Evolutionary conservation across 2,113 vertebrate genomes (phyloP).

Genomic region (Pelobates fuscus): DNA sequence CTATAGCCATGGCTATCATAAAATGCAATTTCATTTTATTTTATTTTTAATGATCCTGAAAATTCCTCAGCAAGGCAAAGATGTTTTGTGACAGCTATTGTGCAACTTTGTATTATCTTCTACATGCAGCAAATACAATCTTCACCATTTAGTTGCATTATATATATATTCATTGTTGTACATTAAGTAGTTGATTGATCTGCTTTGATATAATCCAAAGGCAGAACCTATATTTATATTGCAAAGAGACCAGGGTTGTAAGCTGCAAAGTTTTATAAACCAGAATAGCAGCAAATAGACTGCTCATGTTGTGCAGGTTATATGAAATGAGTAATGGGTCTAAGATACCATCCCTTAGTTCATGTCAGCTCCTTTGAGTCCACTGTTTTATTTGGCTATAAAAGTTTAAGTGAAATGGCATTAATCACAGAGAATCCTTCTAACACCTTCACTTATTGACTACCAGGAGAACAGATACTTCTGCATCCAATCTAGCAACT

Average conservation of each 20-base stretch:
- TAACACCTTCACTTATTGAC: conserved; percentile 45
- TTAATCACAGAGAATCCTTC: conserved; percentile 39
- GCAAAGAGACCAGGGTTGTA: background rate
- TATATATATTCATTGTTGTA: no score
- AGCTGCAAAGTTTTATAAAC: conserved; percentile 1
- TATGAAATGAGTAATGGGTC: conserved; percentile 28
- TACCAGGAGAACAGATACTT: conserved; percentile 41
- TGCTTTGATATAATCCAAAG: background rate
- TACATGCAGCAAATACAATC: no score
- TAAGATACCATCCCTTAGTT: conserved; percentile 20
- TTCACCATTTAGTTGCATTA: no score
- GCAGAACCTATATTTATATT: background rate
- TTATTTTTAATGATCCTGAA: background rate
- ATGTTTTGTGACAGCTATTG: no score
- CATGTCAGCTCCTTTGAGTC: conserved; percentile 39
- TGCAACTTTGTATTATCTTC: no score
- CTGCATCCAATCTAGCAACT: conserved; percentile 8
- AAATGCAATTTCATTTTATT: background rate
- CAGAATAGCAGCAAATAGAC: conserved; percentile 14
- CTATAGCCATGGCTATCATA: background rate
- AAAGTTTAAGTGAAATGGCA: conserved; percentile 43
- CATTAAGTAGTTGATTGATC: background rate
- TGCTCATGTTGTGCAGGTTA: conserved; percentile 22
- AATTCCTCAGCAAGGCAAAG: background rate
- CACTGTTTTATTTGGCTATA: conserved; percentile 46